Conservation (phyloP, 2,888 invertebrate species). For the Hydrotaea cyrtoneurina region DNA sequence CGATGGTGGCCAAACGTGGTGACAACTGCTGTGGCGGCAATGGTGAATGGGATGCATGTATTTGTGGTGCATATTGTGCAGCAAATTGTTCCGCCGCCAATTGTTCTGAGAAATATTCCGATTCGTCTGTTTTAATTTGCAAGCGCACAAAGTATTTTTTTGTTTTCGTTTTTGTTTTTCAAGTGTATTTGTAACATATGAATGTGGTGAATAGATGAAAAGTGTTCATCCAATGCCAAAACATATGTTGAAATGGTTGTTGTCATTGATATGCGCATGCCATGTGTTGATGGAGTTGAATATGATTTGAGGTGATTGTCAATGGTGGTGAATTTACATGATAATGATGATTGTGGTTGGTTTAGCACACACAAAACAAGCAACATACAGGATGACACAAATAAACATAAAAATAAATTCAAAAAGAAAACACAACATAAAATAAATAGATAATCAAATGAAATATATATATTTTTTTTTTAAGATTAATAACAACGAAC, state of each 20-base stretch:
- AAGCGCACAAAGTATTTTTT: background rate
- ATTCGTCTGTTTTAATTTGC: slow-evolving; percentile 76
- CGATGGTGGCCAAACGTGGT: slow-evolving; percentile 68
- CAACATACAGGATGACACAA: slow-evolving; percentile 66
- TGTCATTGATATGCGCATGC: slow-evolving; percentile 49
- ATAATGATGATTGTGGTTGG: slow-evolving; percentile 30
- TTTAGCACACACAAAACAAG: slow-evolving; percentile 56
- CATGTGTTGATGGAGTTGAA: background rate
- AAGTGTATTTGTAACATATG: slow-evolving; percentile 38
- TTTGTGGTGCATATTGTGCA: slow-evolving; percentile 80
- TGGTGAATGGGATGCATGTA: slow-evolving; percentile 70
- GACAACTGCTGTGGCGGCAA: slow-evolving; percentile 70
- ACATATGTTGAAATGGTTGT: slow-evolving; percentile 56
- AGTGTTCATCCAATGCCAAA: background rate
- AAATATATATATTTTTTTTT: no score
- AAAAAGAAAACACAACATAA: slow-evolving; percentile 31
- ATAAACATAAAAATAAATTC: slow-evolving; percentile 57
- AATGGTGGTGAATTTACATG: slow-evolving; percentile 22
- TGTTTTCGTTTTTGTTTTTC: slow-evolving; percentile 40
- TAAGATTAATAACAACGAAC: no score
- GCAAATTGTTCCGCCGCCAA: slow-evolving; percentile 81
- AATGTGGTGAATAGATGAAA: slow-evolving; percentile 50
- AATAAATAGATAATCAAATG: background rate
- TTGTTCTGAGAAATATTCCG: slow-evolving; percentile 81
- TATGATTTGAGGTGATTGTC: background rate